Conservation (phyloP, 2,113 vertebrate genomes). For the Ariopsis seemanni region DNA sequence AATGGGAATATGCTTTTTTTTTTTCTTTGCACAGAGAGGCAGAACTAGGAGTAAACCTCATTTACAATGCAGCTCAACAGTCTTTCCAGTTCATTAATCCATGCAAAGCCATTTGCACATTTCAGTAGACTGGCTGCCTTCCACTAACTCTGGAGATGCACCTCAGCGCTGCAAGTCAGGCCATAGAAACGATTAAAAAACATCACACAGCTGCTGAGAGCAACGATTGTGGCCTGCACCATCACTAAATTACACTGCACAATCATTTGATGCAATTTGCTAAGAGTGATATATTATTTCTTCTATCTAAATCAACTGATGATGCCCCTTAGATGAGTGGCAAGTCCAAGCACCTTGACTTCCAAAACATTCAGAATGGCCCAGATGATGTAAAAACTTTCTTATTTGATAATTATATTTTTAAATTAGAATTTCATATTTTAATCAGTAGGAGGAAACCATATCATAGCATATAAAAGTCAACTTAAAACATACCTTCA, state of each 20-base stretch:
- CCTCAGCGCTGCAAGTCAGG: not conserved
- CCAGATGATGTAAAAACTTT: not conserved
- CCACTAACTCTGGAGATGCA: slow-evolving; percentile 24
- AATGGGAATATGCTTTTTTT: slow-evolving; percentile 14
- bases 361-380: not conserved
- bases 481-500: not conserved
- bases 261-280: not conserved
- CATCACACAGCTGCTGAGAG: not conserved
- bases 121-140: slow-evolving; percentile 55
- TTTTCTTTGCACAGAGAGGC: slow-evolving; percentile 46
- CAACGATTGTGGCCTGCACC: not conserved
- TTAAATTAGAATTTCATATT: not conserved
- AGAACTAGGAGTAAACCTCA: slow-evolving; percentile 76
- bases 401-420: not conserved
- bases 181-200: slow-evolving; percentile 1
- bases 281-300: not conserved
- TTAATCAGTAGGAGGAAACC: not conserved
- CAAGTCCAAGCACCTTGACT: not conserved
- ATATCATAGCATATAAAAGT: not conserved
- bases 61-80: slow-evolving; percentile 71
- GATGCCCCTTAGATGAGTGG: not conserved
- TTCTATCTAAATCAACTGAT: not conserved
- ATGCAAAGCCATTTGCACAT: slow-evolving; percentile 71
- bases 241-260: not conserved
- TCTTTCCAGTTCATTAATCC: slow-evolving; percentile 77